Percentiles rank a stretch among this genome's conserved stretches.
phyloP scores from a whole-genome alignment of 2,888 invertebrate species.

The Lottia scabra region DNA sequence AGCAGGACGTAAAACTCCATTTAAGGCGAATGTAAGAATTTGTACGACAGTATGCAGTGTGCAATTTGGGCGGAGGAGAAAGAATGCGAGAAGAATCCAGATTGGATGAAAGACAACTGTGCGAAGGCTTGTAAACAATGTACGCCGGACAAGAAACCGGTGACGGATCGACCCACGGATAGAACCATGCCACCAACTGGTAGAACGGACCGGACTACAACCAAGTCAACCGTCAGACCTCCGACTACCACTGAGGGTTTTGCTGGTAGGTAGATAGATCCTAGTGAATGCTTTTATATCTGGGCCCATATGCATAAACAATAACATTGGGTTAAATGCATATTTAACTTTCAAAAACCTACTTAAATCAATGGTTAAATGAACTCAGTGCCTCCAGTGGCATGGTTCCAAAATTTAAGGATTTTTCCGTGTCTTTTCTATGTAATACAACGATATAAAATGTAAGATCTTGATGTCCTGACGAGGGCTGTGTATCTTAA shows the following conservation, averaged over 20 bases:
- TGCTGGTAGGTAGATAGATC: slow-evolving; percentile 5
- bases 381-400: too few relatives aligned
- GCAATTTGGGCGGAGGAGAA: slow-evolving; percentile 42
- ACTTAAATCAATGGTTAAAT: too few relatives aligned
- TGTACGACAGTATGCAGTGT: slow-evolving; percentile 45
- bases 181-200: slow-evolving; percentile 11
- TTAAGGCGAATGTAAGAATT: slow-evolving; percentile 44
- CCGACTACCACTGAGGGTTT: neutral
- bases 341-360: too few relatives aligned
- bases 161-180: slow-evolving; percentile 4
- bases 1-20: too few relatives aligned
- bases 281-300: too few relatives aligned
- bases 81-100: slow-evolving; percentile 48
- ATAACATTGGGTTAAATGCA: too few relatives aligned
- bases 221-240: neutral
- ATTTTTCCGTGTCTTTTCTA: too few relatives aligned
- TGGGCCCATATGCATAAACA: too few relatives aligned
- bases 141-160: slow-evolving; percentile 13
- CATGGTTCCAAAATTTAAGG: too few relatives aligned
- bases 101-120: slow-evolving; percentile 55
- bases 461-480: too few relatives aligned
- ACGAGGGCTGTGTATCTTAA: too few relatives aligned
- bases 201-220: neutral
- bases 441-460: too few relatives aligned
- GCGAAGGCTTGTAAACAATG: slow-evolving; percentile 45